A percentile compares a stretch with the other conserved stretches of the same genome.
Conservation (phyloP, 1,140 invertebrate genomes). For the Venustaconcha ellipsiformis region DNA sequence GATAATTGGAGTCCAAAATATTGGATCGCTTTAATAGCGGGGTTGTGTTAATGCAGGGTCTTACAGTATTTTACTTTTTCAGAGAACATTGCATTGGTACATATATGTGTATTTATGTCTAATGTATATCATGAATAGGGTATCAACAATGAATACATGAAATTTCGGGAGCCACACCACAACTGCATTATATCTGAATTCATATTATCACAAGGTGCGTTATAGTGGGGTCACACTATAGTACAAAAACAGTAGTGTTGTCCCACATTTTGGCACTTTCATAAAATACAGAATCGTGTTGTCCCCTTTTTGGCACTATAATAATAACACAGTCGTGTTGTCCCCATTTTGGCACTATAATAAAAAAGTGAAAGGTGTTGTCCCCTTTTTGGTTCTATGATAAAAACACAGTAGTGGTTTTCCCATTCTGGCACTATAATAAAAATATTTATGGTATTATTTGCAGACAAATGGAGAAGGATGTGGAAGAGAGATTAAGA, state of each 20-base stretch:
- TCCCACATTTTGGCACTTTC: neutral
- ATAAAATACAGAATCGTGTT: neutral
- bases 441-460: slow-evolving; percentile 3
- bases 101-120: no score
- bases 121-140: no score
- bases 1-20: no score
- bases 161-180: no score
- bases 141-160: no score
- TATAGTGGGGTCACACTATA: no score
- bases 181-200: no score
- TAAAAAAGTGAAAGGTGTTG: neutral
- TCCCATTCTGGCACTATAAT: neutral
- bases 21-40: no score
- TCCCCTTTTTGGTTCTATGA: neutral
- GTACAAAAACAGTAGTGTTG: neutral
- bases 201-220: no score
- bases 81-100: no score
- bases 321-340: neutral
- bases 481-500: slow-evolving; percentile 61
- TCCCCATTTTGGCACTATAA: neutral
- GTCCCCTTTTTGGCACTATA: neutral
- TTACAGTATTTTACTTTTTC: no score
- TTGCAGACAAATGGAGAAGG: slow-evolving; percentile 64
- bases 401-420: neutral
- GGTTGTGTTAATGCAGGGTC: no score